phyloP scores from a whole-genome alignment of 2,797 vertebrate genomes.

The Dromococcyx pavoninus region DNA sequence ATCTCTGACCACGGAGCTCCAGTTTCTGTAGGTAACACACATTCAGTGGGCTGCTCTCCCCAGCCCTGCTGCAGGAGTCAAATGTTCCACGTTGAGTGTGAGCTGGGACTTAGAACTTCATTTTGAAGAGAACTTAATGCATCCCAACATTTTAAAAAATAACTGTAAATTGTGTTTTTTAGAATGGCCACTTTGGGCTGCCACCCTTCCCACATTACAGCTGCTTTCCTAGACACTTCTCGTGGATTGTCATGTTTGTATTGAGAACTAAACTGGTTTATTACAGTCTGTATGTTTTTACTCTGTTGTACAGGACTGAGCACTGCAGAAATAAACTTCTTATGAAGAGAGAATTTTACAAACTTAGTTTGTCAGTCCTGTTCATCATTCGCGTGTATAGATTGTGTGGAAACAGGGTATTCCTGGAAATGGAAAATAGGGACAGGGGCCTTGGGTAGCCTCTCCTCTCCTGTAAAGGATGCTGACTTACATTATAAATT shows the following conservation, averaged over 20 bases:
- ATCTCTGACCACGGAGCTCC: not conserved
- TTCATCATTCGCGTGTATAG: not conserved
- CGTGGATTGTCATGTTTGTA: conserved; percentile 39
- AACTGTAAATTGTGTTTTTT: conserved; percentile 36
- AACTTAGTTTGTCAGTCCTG: not conserved
- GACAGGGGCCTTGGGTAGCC: not conserved
- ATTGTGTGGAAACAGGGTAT: not conserved
- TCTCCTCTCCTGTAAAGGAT: not conserved
- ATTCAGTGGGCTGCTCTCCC: not conserved
- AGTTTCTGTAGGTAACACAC: not conserved
- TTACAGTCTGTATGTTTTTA: conserved; percentile 46
- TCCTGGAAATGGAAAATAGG: not conserved
- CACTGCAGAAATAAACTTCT: conserved; percentile 66
- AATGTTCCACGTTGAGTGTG: not conserved
- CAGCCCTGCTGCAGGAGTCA: not conserved
- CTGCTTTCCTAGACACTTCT: conserved; percentile 41
- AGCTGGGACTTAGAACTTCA: not conserved
- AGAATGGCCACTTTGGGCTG: not conserved
- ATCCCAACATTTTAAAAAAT: not conserved
- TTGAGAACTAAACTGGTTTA: not conserved
- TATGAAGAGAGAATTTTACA: conserved; percentile 35
- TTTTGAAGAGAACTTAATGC: not conserved
- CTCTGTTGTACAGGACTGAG: conserved; percentile 53
- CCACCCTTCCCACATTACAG: not conserved
- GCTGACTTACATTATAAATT: not conserved